Evolutionary conservation across 2,888 invertebrate genomes (phyloP).

Genomic region (Keiferia lycopersicella): DNA sequence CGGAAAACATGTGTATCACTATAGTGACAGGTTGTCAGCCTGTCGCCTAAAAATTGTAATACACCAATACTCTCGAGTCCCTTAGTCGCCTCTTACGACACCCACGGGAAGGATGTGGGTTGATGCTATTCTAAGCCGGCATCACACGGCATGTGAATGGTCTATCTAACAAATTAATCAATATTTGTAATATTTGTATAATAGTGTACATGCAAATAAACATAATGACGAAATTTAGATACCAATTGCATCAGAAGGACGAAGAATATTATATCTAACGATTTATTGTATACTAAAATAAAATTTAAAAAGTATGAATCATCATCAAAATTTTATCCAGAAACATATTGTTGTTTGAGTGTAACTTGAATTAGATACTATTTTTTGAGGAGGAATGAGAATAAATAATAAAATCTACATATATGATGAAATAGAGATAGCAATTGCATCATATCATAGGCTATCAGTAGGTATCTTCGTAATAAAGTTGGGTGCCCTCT

Average conservation of each 20-base stretch:
- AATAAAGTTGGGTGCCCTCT: neutral
- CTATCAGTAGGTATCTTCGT: neutral
- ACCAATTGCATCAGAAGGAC: slow-evolving; percentile 6
- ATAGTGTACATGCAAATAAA: neutral
- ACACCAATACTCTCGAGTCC: too few species aligned
- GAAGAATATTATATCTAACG: too few species aligned
- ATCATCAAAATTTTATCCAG: neutral
- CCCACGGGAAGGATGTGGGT: too few species aligned
- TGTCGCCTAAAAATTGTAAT: too few species aligned
- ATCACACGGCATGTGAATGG: too few species aligned
- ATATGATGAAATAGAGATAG: slow-evolving; percentile 21
- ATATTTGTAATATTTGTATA: neutral
- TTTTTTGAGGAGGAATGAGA: neutral
- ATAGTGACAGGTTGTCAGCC: too few species aligned
- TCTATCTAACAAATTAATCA: too few species aligned
- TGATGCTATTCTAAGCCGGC: too few species aligned
- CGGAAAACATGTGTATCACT: too few species aligned
- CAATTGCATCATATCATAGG: slow-evolving; percentile 17
- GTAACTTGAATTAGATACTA: neutral
- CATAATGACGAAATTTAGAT: neutral
- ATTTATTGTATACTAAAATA: neutral
- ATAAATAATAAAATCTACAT: too few species aligned
- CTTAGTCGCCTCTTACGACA: too few species aligned
- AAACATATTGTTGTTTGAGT: neutral
- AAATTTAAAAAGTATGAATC: neutral